Base-by-base conservation (phyloP, 2,797 vertebrate species). In the Melanotaenia trifasciata region DNA sequence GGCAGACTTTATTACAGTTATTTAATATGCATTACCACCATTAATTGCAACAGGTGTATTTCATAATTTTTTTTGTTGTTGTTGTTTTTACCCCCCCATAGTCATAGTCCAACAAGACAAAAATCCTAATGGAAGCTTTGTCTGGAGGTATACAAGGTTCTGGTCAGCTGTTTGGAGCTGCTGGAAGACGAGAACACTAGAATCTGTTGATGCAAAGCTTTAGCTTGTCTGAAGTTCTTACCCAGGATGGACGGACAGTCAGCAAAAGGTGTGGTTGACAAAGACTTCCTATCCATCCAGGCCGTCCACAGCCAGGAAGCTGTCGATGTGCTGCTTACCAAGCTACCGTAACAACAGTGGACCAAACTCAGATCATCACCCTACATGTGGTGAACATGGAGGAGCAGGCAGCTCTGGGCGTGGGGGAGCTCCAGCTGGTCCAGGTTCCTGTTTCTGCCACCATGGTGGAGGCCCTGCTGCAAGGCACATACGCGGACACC, bases 331-430 rank as follows among this genome's bases (percentile, higher is more conserved):
- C 84, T 0, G 87, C 93, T 51, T 94, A 95, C 50, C 94, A 95
- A 82, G 94, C 94, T 45, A 94, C 94, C 0, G 97, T 98, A 71
- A 95, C 97, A 58, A 97, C 96, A 0, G 97, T 98, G 80, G 98
- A 99, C 76, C 97, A 99, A 91, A 98, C 98, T 0, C 98, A 99
- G 74, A 99, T 99, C 87, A 99, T 99, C 87, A 99, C 98, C 0
- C 92, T 99, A 64, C 98, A 93, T 90, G 97, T 99, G 81, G 98
- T 99, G 75, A 99, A 99, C 90, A 97, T 99, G 96, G 97, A 99
- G 87, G 98, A 99, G 80, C 97, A 98, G 71, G 96, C 96, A 43
- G 87, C 90, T 2, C 94, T 98, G 84, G 97, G 97, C 75, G 93
- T 99, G 57, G 97, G 98, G 54, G 98, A 99, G 86, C 95, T 99